phyloP scores from a whole-genome alignment of 2,888 invertebrate genomes.

The Bruchidius siliquastri region DNA sequence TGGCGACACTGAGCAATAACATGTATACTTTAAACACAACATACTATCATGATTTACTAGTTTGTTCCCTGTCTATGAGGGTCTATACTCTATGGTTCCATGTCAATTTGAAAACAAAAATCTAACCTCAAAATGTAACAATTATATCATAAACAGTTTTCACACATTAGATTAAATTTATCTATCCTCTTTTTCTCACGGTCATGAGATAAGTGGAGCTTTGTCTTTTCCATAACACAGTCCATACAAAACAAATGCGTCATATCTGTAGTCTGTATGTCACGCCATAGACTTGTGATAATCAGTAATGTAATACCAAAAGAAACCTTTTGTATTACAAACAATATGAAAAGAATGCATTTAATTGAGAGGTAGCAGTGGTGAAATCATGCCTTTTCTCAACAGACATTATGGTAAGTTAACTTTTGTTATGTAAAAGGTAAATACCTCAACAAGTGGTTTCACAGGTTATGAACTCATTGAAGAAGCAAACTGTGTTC shows the following conservation, averaged over 20 bases:
- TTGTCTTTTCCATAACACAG: too few species aligned
- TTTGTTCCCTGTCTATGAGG: too few species aligned
- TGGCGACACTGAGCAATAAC: too few species aligned
- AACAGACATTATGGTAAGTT: not conserved
- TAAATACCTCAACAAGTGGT: not conserved
- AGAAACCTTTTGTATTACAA: not conserved
- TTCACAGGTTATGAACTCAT: constrained; percentile 8
- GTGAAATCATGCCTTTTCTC: not conserved
- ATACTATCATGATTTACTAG: too few species aligned
- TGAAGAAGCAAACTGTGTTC: constrained; percentile 4
- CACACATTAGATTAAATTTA: not conserved
- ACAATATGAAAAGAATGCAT: not conserved
- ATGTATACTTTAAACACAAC: too few species aligned
- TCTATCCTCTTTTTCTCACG: not conserved
- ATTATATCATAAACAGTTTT: not conserved
- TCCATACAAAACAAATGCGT: not conserved
- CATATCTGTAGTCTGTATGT: not conserved
- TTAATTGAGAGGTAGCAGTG: not conserved
- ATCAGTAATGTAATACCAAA: not conserved
- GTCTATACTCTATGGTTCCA: not conserved
- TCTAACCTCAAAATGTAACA: not conserved
- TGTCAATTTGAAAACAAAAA: not conserved
- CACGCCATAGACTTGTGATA: not conserved
- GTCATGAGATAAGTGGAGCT: not conserved
- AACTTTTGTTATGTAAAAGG: not conserved